Evolutionary conservation across 1,140 invertebrate species (phyloP).

Genomic region (Apis mellifera): Amel_HAv3.1 CM009936.2:10059001-10059500

Average conservation of each 20-base stretch:
- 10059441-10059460: conserved; percentile 16
- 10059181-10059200: conserved; percentile 60
- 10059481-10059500: neutral
- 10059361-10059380: too few relatives aligned
- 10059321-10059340: conserved; percentile 9
- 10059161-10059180: conserved; percentile 3
- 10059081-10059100: too few relatives aligned
- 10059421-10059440: conserved; percentile 28
- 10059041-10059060: too few relatives aligned
- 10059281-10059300: conserved; percentile 10
- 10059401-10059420: neutral
- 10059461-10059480: conserved; percentile 12
- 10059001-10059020: too few relatives aligned
- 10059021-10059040: too few relatives aligned
- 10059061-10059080: neutral
- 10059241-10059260: conserved; percentile 56
- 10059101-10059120: neutral
- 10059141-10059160: neutral
- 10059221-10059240: conserved; percentile 59
- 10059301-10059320: neutral
- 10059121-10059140: neutral
- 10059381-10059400: neutral
- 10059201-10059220: conserved; percentile 56
- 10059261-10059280: conserved; percentile 58
- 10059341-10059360: neutral